Evolutionary conservation across 92 coral and sea anemone species (phyloP).

Genomic region (Porites evermanni): DNA sequence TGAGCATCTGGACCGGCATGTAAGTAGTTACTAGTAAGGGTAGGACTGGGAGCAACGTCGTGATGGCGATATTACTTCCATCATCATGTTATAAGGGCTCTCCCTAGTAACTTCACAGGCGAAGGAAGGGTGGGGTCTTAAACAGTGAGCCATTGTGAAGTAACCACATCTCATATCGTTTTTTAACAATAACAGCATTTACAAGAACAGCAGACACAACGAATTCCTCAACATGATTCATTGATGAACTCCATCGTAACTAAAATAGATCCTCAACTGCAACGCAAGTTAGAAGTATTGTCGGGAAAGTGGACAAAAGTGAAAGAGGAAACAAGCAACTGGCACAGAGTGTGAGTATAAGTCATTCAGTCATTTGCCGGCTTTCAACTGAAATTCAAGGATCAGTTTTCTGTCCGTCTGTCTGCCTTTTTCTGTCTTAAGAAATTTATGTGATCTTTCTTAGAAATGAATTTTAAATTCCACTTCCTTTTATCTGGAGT

Average conservation of each 20-base stretch:
- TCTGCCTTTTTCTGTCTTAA: too few relatives aligned
- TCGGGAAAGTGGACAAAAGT: conserved; percentile 76
- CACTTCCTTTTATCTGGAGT: too few relatives aligned
- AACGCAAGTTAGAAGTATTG: conserved; percentile 71
- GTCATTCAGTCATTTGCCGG: not conserved
- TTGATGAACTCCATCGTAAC: conserved; percentile 48
- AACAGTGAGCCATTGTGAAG: not conserved
- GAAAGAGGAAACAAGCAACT: conserved; percentile 53
- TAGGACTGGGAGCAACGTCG: too few relatives aligned
- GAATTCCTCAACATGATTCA: conserved; percentile 79
- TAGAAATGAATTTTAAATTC: too few relatives aligned
- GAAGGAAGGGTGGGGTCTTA: too few relatives aligned
- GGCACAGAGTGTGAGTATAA: conserved; percentile 82
- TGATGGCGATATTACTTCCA: too few relatives aligned
- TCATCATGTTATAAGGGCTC: too few relatives aligned
- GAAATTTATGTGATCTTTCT: too few relatives aligned
- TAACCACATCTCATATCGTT: not conserved
- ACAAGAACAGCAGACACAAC: conserved; percentile 65
- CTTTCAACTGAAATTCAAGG: not conserved
- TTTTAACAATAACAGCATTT: not conserved
- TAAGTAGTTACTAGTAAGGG: too few relatives aligned
- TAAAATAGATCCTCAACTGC: conserved; percentile 79
- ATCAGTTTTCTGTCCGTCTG: too few relatives aligned
- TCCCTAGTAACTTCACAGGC: too few relatives aligned
- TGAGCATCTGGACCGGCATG: too few relatives aligned